Evolutionary conservation across 2,888 invertebrate genomes (phyloP), one percentile per base, ranked within the genome.

Genomic region (Spodoptera littoralis): DNA sequence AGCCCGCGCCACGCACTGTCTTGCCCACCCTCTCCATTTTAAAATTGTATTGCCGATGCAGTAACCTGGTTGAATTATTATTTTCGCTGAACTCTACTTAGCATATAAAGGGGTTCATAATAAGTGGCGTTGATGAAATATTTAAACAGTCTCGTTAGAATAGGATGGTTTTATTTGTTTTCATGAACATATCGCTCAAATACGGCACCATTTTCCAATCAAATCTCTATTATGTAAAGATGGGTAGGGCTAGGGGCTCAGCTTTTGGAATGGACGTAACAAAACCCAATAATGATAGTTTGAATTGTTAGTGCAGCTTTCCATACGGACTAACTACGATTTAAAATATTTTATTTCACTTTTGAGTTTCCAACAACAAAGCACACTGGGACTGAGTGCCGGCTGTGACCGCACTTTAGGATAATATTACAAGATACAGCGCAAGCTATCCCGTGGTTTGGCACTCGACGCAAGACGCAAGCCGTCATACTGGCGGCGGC

Each of bases 1-100:
- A 80, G 63, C 65, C 71, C 85, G 85, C 85, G 85, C 73, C 85
- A 86, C 84, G 85, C 86, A 87, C 87, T 90, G 89, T 89, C 89
- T 88, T 90, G 83, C 81, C 81, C 79, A 80, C 73, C 84, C 84
- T 83, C 60, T 83, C 83, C 78, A 58, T 76, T 83, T 86, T 83
- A 77, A 84, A 87, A 80, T 76, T 73, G 71, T 77, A 78, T 66
- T 68, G 72, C 57, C 70, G 74, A 77, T 76, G 66, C 79, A 75
- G 81, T 77, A 78, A 64, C 63, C 69, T 63, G 71, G 60, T 60
- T 79, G 80, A 85, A 84, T 83, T 79, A 83, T 84, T 80, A 83
- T 87, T 86, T 84, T 84, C 72, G 75, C 76, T 64, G 79, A 85
- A 84, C 80, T 81, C 81, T 79, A 78, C 79, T 88, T 87, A 84